Base-by-base conservation (phyloP, 2,797 vertebrate genomes). In the Meda fulgida region DNA sequence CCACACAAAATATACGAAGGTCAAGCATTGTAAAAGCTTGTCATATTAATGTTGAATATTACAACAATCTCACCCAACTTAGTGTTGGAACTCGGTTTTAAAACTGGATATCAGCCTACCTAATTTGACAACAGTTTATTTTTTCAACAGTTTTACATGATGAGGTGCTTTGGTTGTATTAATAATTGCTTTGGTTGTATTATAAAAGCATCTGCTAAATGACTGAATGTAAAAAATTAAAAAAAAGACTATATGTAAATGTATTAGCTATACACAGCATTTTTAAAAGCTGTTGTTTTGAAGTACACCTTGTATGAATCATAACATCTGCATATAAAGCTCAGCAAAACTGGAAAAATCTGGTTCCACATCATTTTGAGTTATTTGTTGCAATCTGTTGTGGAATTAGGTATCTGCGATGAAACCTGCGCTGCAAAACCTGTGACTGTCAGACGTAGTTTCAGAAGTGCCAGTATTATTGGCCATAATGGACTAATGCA, bases 401-500 rank as follows among this genome's bases (percentile, higher is more conserved):
- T 36, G 31, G n/a, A 77, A 43, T 40, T 31, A n/a, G 63, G 60
- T 71, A 26, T 65, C 60, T 60, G n/a, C 7, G 10, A 55, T 36
- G 29, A 72, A 78, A n/a, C 19, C 29, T 60, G 65, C 21, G 5
- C 18, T 60, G 36, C 34, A 55, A 58, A 70, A 63, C 38, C 65
- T 79, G 53, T 48, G 26, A 60, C 83, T 46, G 51, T 83, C 46
- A 65, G 55, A 36, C 16, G 0, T 60, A 51, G 53, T 29, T 75
- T 34, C 78, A 79, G 73, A 67, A 73, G 55, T 73, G 83, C 21
- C 29, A 13, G 69, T 85, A 58, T 43, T 63, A 55, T 89, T 21
- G 66, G 60, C 58, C 55, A 69, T 81, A 87, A 81, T 65, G 75
- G 58, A 72, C 66, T 85, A 83, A 84, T 67, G 29, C 87, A 88